phyloP scores from a whole-genome alignment of 2,797 vertebrate genomes.

The Sitta carolinensis region DNA sequence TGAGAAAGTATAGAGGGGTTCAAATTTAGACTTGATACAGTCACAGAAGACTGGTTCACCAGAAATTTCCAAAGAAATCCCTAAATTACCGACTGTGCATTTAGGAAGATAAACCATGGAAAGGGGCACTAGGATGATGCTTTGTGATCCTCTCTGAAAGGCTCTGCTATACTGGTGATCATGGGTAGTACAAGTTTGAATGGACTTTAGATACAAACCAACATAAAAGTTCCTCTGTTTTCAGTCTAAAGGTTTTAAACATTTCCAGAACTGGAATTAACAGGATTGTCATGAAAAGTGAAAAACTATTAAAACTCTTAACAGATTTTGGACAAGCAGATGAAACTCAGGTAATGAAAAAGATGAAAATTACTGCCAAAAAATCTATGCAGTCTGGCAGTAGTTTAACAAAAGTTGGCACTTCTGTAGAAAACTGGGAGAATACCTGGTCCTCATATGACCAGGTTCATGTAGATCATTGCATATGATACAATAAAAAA shows the following conservation, averaged over 20 bases:
- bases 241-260: not conserved
- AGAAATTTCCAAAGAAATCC: not conserved
- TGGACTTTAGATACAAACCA: not conserved
- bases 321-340: not conserved
- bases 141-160: not conserved
- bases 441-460: not conserved
- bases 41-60: not conserved
- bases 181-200: not conserved
- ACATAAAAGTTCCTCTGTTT: not conserved
- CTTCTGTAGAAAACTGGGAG: not conserved
- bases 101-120: not conserved
- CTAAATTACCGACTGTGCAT: not conserved
- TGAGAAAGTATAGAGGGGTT: not conserved
- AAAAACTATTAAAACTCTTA: not conserved
- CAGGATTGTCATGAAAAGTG: not conserved
- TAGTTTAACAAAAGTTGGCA: not conserved
- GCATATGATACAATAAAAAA: not conserved
- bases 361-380: not conserved
- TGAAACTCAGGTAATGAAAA: not conserved
- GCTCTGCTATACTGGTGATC: not conserved
- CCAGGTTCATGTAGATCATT: not conserved
- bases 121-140: not conserved
- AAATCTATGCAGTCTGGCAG: not conserved
- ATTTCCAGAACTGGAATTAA: not conserved
- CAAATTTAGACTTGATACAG: not conserved